phyloP scores from a whole-genome alignment of 2,888 invertebrate species.

The Mamestra brassicae region DNA sequence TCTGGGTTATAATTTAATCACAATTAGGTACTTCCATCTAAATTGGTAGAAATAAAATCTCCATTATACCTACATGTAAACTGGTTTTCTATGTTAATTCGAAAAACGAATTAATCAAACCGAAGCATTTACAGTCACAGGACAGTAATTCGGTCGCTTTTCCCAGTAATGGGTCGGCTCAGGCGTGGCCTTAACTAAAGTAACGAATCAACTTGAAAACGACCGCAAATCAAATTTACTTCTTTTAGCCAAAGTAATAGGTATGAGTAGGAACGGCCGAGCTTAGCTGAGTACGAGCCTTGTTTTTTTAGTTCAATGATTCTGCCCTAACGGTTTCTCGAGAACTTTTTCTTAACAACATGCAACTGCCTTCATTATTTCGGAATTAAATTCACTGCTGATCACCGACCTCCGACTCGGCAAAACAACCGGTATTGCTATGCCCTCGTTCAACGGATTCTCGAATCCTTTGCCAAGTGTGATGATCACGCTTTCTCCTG shows the following conservation, averaged over 20 bases:
- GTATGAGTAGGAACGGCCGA: slow-evolving; percentile 15
- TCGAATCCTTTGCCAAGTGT: too few species aligned
- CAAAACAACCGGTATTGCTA: too few species aligned
- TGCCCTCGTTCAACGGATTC: too few species aligned
- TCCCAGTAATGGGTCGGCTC: slow-evolving; percentile 46
- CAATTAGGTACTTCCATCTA: slow-evolving; percentile 53
- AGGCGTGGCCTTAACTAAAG: slow-evolving; percentile 47
- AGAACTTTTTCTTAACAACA: not conserved
- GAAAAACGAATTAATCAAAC: slow-evolving; percentile 65
- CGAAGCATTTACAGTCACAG: slow-evolving; percentile 45
- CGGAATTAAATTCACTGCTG: too few species aligned
- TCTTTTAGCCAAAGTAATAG: slow-evolving; percentile 33
- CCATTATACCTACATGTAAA: slow-evolving; percentile 64
- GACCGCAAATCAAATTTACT: slow-evolving; percentile 54
- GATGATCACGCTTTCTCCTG: too few species aligned
- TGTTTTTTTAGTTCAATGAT: slow-evolving; percentile 3
- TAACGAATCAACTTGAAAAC: slow-evolving; percentile 57
- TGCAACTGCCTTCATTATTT: not conserved
- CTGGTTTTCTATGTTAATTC: slow-evolving; percentile 68
- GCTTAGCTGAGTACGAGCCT: slow-evolving; percentile 22
- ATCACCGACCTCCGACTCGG: too few species aligned
- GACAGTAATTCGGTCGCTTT: slow-evolving; percentile 42
- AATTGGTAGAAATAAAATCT: slow-evolving; percentile 64
- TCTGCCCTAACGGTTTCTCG: not conserved
- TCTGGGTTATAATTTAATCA: slow-evolving; percentile 53